Evolutionary conservation across 2,113 vertebrate genomes (phyloP).

Genomic region (Peromyscus californicus): DNA sequence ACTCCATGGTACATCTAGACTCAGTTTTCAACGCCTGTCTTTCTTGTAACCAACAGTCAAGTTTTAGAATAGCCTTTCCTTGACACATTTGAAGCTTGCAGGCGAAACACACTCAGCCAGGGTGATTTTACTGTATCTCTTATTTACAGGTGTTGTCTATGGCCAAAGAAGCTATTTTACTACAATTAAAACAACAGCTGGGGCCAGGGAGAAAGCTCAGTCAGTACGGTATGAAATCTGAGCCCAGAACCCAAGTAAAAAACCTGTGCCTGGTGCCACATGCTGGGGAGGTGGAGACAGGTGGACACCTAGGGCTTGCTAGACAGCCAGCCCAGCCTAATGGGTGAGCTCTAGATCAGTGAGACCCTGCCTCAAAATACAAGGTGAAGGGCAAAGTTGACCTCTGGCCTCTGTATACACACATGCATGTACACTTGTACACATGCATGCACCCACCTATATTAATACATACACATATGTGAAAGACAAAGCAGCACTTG

Average conservation of each 20-base stretch:
- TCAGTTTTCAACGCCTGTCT: slow-evolving; percentile 66
- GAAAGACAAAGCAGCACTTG: slow-evolving; percentile 73
- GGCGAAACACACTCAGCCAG: slow-evolving; percentile 76
- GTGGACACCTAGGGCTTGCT: neutral
- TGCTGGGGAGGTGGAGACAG: neutral
- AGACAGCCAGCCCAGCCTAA: neutral
- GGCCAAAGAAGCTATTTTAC: slow-evolving; percentile 78
- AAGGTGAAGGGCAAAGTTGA: neutral
- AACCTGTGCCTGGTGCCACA: neutral
- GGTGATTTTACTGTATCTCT: slow-evolving; percentile 83
- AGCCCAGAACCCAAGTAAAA: neutral
- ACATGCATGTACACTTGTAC: neutral
- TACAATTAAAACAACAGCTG: slow-evolving; percentile 81
- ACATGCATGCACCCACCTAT: neutral
- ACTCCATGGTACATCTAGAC: slow-evolving; percentile 18
- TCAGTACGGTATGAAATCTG: neutral
- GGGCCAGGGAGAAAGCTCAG: neutral
- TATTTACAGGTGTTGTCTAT: slow-evolving; percentile 78
- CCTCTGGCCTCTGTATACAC: neutral
- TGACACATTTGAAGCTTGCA: slow-evolving; percentile 71
- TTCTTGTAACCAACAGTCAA: slow-evolving; percentile 65
- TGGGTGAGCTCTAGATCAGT: neutral
- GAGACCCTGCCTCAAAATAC: neutral
- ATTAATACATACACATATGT: no score
- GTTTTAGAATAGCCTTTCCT: slow-evolving; percentile 63